A percentile compares a stretch with the other conserved stretches of the same genome.
Conservation (phyloP, 2,888 invertebrate species). For the Anoplius nigerrimus region DNA sequence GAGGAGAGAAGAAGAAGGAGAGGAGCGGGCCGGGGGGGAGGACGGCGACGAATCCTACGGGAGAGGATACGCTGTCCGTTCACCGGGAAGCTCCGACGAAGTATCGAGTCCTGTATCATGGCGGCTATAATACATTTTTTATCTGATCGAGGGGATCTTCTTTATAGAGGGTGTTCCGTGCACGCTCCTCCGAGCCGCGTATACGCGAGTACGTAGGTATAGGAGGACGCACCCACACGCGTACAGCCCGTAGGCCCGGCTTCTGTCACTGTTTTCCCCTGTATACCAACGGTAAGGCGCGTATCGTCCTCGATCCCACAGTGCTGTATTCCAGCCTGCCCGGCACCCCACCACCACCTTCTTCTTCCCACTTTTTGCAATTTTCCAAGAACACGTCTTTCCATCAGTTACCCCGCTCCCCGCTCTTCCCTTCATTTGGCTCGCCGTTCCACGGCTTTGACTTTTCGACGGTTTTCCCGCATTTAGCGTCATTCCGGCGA, state of each 20-base stretch:
- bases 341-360: too few relatives aligned
- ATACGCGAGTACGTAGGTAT: conserved; percentile 45
- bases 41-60: conserved; percentile 48
- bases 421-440: too few relatives aligned
- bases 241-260: conserved; percentile 14
- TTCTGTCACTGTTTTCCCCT: not conserved
- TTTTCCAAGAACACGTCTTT: too few relatives aligned
- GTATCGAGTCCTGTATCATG: conserved; percentile 75
- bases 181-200: conserved; percentile 45
- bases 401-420: too few relatives aligned
- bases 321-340: too few relatives aligned
- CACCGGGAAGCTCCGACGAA: conserved; percentile 63
- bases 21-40: not conserved
- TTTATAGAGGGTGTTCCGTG: conserved; percentile 71
- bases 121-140: conserved; percentile 75
- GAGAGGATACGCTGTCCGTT: conserved; percentile 60
- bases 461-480: too few relatives aligned
- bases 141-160: conserved; percentile 75
- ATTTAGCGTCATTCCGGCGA: too few relatives aligned
- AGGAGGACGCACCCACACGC: conserved; percentile 34
- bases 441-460: too few relatives aligned
- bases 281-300: not conserved
- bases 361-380: too few relatives aligned
- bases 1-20: not conserved
- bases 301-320: too few relatives aligned